Percentiles rank a stretch among this genome's conserved stretches.
Conservation (phyloP, 2,113 vertebrate genomes). For the Athene cunicularia region DNA sequence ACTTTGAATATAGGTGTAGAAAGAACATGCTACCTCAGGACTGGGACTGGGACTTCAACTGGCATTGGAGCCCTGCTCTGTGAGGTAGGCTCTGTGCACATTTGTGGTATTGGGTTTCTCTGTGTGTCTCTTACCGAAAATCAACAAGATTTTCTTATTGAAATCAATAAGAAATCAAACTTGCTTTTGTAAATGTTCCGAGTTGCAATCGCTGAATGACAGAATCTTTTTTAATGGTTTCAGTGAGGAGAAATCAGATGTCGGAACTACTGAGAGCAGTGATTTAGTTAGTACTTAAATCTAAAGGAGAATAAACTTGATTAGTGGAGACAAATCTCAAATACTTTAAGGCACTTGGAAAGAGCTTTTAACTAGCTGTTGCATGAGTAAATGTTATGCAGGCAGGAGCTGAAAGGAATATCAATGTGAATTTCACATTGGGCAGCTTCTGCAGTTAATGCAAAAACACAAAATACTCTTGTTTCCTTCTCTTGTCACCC, state of each 20-base stretch:
- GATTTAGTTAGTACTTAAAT: neutral
- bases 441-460: neutral
- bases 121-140: neutral
- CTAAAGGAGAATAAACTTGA: neutral
- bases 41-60: neutral
- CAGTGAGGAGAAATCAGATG: neutral
- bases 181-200: neutral
- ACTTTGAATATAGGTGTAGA: neutral
- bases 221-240: neutral
- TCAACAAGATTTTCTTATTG: neutral
- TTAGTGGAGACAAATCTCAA: neutral
- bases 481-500: neutral
- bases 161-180: neutral
- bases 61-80: rapidly evolving
- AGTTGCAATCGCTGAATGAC: neutral
- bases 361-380: neutral
- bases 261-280: neutral
- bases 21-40: rapidly evolving
- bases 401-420: neutral
- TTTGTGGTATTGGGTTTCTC: neutral
- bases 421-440: neutral
- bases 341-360: neutral
- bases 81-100: neutral
- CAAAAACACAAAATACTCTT: neutral
- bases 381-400: neutral